A percentile compares a stretch with the other conserved stretches of the same genome.
Evolutionary conservation across 2,797 vertebrate genomes (phyloP).

Genomic region (Potorous gilbertii): DNA sequence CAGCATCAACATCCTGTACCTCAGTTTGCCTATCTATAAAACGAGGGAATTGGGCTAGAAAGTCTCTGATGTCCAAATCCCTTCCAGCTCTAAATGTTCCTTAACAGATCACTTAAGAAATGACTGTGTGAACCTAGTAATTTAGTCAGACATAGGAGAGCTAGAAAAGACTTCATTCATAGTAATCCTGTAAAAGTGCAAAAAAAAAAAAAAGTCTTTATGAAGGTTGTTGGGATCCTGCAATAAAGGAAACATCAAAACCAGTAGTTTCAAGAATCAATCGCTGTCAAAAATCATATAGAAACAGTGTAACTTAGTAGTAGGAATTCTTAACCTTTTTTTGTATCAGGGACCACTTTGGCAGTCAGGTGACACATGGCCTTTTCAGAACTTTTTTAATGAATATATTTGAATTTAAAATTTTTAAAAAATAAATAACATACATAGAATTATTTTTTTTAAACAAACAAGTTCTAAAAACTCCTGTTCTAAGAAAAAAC

Average conservation of each 20-base stretch:
- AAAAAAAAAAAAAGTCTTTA: background rate
- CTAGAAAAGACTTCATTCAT: background rate
- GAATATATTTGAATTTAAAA: background rate
- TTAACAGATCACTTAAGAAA: background rate
- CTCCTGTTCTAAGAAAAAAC: background rate
- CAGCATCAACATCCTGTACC: background rate
- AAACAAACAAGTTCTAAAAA: background rate
- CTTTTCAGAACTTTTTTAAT: background rate
- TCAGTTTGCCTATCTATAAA: background rate
- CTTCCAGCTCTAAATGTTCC: background rate
- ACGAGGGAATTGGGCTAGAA: background rate
- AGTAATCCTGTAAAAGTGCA: background rate
- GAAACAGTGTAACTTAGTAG: background rate
- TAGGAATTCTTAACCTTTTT: background rate
- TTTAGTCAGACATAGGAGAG: constrained; percentile 11
- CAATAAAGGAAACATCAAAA: background rate
- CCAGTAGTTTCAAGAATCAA: background rate
- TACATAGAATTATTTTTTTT: too few species aligned
- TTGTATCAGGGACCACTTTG: background rate
- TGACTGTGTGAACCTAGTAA: background rate
- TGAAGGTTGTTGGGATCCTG: background rate
- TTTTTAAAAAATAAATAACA: background rate
- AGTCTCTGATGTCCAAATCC: background rate
- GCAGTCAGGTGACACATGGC: background rate
- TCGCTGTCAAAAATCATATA: background rate